Evolutionary conservation across 1,140 invertebrate species (phyloP).

Genomic region (Hesperophylax magnus): DNA sequence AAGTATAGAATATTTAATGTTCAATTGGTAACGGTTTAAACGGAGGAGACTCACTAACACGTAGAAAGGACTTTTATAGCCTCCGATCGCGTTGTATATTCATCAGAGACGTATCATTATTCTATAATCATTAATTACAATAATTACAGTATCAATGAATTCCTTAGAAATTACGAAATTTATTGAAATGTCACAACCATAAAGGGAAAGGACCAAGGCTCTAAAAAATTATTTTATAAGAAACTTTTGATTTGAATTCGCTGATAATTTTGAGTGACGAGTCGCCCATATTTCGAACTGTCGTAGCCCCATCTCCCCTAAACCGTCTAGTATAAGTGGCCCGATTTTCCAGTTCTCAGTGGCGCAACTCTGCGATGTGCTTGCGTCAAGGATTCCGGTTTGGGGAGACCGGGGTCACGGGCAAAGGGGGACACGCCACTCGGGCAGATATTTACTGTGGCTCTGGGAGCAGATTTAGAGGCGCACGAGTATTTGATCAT

Average conservation of each 20-base stretch:
- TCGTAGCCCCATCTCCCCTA: neutral
- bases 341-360: constrained; percentile 21
- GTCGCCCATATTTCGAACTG: neutral
- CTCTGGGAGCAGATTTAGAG: no score
- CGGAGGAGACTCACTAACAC: no score
- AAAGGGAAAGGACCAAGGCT: neutral
- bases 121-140: no score
- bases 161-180: no score
- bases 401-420: neutral
- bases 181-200: no score
- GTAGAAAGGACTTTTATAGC: no score
- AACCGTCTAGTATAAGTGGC: neutral
- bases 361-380: neutral
- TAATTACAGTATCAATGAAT: no score
- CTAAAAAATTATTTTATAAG: neutral
- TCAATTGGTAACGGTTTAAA: no score
- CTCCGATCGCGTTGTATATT: no score
- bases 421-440: neutral
- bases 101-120: no score
- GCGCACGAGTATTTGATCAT: no score
- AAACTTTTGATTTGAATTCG: neutral
- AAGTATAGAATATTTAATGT: no score
- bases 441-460: neutral
- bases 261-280: neutral
- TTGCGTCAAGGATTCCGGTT: constrained; percentile 30